Conservation (phyloP, 2,113 vertebrate genomes). For the Ivindomyrus marchei region DNA sequence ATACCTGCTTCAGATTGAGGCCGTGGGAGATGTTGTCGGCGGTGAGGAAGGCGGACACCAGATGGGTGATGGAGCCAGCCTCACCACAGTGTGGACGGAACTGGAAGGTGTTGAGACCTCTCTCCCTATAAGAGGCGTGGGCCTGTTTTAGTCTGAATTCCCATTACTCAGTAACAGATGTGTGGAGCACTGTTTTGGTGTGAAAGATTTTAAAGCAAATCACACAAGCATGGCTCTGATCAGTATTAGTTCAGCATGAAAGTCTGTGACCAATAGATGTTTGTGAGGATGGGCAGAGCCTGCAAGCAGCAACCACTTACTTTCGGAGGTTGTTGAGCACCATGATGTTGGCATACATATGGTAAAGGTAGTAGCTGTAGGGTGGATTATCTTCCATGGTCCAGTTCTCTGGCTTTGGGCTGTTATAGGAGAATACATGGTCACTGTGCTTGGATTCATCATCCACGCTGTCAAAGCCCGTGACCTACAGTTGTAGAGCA, state of each 20-base stretch:
- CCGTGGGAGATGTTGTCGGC: slow-evolving; percentile 97
- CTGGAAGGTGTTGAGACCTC: slow-evolving; percentile 86
- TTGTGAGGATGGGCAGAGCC: background rate
- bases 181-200: background rate
- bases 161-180: background rate
- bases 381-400: slow-evolving; percentile 83
- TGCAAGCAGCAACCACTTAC: slow-evolving; percentile 53
- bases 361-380: slow-evolving; percentile 94
- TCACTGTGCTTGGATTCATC: slow-evolving; percentile 97
- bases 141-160: background rate
- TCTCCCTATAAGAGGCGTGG: slow-evolving; percentile 61
- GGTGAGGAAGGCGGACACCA: slow-evolving; percentile 91
- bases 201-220: background rate
- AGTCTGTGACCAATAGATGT: background rate
- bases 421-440: slow-evolving; percentile 92
- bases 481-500: slow-evolving; percentile 64
- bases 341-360: slow-evolving; percentile 98
- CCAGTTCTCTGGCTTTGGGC: slow-evolving; percentile 87
- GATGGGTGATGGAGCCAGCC: slow-evolving; percentile 93
- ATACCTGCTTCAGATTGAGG: slow-evolving; percentile 93
- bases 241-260: background rate
- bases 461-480: slow-evolving; percentile 96
- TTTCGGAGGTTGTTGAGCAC: slow-evolving; percentile 94
- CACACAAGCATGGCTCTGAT: background rate
- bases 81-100: slow-evolving; percentile 97